Conservation (phyloP, 2,797 vertebrate species). For the Crypturellus tataupa region DNA sequence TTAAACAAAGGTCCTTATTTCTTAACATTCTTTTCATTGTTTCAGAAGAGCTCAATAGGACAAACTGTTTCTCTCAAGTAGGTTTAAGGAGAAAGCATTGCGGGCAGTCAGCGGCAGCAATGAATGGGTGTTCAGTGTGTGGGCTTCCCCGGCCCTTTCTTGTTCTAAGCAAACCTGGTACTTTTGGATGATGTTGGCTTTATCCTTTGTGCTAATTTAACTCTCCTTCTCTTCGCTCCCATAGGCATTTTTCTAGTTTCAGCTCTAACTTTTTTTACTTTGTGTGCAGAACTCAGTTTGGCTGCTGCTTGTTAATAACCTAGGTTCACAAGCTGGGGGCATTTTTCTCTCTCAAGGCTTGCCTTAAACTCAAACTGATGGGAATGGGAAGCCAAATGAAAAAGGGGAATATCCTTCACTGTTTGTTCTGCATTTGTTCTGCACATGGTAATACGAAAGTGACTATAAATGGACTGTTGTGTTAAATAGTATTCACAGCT, state of each 20-base stretch:
- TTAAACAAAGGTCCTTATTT: conserved; percentile 42
- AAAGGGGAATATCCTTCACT: neutral
- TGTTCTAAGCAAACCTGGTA: neutral
- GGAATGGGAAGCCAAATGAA: neutral
- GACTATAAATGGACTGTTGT: rapidly evolving
- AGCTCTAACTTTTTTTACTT: neutral
- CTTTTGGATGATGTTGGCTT: neutral
- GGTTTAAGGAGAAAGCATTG: neutral
- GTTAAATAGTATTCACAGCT: neutral
- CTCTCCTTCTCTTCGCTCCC: neutral
- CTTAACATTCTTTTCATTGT: conserved; percentile 17
- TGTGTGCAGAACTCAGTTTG: neutral
- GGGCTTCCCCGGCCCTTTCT: neutral
- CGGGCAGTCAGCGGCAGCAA: neutral
- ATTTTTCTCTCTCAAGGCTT: neutral
- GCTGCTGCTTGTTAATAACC: neutral
- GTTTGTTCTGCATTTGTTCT: neutral
- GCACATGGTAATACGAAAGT: neutral
- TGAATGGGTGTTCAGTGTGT: neutral
- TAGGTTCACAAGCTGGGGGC: neutral
- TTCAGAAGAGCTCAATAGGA: neutral
- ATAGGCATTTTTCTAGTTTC: neutral
- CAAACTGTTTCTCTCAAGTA: neutral
- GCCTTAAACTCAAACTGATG: neutral
- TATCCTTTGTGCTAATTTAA: neutral